These are phyloP conservation scores for Zoanthus gigantus DNA, from an alignment of 92 coral and sea anemone species.

Conservation along the genomic window DNA sequence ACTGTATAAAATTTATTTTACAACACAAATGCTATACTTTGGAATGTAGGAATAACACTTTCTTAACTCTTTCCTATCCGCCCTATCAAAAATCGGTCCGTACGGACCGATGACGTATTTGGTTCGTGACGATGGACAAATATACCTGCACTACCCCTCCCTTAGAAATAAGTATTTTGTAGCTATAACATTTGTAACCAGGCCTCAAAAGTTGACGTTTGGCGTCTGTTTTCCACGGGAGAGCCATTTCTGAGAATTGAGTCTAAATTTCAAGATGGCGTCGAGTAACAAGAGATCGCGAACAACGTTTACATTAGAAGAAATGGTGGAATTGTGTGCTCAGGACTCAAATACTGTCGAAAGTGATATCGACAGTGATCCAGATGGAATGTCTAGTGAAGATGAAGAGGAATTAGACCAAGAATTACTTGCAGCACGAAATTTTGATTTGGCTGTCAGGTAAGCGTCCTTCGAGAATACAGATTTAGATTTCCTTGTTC, in stretches of 20 bases:
- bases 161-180: slow-evolving; percentile 21
- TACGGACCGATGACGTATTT: slow-evolving; percentile 34
- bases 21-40: no score
- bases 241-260: no score
- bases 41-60: no score
- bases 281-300: neutral
- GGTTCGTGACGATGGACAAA: slow-evolving; percentile 30
- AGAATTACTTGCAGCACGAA: neutral
- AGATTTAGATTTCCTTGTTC: neutral
- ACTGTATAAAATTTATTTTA: no score
- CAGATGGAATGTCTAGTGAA: no score
- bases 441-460: slow-evolving; percentile 24
- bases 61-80: slow-evolving; percentile 10
- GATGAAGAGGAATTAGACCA: no score
- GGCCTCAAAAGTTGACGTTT: neutral
- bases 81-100: slow-evolving; percentile 25
- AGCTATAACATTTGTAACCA: slow-evolving; percentile 33
- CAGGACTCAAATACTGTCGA: slow-evolving; percentile 23
- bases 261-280: no score
- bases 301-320: slow-evolving; percentile 6
- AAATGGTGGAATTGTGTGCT: slow-evolving; percentile 10
- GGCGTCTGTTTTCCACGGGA: no score
- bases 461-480: slow-evolving; percentile 20
- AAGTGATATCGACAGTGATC: neutral
- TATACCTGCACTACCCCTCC: slow-evolving; percentile 32